Base-by-base conservation (phyloP, 2,113 vertebrate species). In the Capreolus pygargus region DNA sequence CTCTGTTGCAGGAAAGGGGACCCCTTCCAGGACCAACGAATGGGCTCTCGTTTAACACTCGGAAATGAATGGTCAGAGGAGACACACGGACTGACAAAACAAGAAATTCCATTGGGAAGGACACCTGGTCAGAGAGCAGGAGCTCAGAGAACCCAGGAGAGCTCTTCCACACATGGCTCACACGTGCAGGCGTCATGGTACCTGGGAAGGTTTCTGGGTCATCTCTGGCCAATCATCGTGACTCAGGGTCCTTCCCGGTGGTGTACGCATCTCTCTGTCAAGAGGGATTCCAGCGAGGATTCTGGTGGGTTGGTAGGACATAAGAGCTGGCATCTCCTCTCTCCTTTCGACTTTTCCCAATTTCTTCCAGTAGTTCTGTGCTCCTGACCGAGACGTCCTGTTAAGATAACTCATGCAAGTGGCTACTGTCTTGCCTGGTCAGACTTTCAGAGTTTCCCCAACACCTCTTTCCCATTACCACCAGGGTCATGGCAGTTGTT, bases 161-260 rank as follows among this genome's bases (percentile, higher is more conserved):
- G 39, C 21, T 13, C 19, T 39, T 39, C 19, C 1, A 2, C 21
- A 2, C 6, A 5, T 25, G 36, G 67, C 67, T 3, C 67, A 74
- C 67, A 74, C 12, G 12, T 50, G 47, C 47, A 50, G 67, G 19
- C n/a, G 23, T 39, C 21, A 0, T 1, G 67, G 36, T 74, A 23
- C 23, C 2, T 74, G 36, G 36, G 67, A 13, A 74, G 67, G 67
- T 74, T 6, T 74, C 67, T 1, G 1, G 11, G 21, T 0, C 39
- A 5, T 23, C 36, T 1, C 5, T 13, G 36, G 1, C 67, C 19
- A 39, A n/a, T 70, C 5, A 1, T 23, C 5, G 0, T 23, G 19
- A 70, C 19, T 36, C n/a, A 0, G 19, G 67, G 67, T 39, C 67
- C 36, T 74, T 36, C 67, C 67, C 39, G 10, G 10, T 39, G 36